A percentile compares a stretch with the other conserved stretches of the same genome.
phyloP scores from a whole-genome alignment of 2,113 vertebrate genomes.

The Pomatorhinus ruficollis region DNA sequence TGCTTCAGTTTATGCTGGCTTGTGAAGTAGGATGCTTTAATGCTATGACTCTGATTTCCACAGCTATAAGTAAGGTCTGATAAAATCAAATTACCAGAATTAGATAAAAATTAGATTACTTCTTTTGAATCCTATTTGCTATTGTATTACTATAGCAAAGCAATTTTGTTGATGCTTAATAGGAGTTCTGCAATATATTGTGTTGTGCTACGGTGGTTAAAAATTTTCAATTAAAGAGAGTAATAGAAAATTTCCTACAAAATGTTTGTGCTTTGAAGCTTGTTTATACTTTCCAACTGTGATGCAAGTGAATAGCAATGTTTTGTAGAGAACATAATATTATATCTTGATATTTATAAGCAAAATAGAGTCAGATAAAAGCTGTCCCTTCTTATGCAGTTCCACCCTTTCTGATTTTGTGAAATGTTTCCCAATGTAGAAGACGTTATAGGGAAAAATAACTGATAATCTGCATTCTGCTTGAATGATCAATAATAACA shows the following conservation, averaged over 20 bases:
- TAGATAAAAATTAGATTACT: conserved; percentile 32
- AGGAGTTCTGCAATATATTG: background rate
- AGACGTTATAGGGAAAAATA: background rate
- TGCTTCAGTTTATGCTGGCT: background rate
- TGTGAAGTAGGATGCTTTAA: background rate
- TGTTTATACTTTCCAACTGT: background rate
- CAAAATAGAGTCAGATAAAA: background rate
- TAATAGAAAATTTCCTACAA: background rate
- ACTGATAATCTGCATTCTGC: background rate
- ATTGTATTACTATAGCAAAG: background rate
- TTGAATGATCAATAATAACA: background rate
- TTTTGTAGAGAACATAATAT: background rate
- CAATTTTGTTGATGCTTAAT: conserved; percentile 7
- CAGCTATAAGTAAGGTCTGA: background rate
- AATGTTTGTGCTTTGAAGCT: background rate
- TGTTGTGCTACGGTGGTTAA: background rate
- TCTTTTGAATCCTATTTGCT: background rate
- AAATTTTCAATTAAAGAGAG: background rate
- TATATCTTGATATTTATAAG: background rate
- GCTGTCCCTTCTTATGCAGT: background rate
- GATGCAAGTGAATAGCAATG: background rate
- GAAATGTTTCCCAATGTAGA: background rate
- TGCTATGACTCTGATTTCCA: background rate
- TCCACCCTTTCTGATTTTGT: background rate
- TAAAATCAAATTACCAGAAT: conserved; percentile 36